A percentile compares a stretch with the other conserved stretches of the same genome.
phyloP scores from a whole-genome alignment of 2,888 invertebrate species.

The Drosophila nr. perissopoda region DNA sequence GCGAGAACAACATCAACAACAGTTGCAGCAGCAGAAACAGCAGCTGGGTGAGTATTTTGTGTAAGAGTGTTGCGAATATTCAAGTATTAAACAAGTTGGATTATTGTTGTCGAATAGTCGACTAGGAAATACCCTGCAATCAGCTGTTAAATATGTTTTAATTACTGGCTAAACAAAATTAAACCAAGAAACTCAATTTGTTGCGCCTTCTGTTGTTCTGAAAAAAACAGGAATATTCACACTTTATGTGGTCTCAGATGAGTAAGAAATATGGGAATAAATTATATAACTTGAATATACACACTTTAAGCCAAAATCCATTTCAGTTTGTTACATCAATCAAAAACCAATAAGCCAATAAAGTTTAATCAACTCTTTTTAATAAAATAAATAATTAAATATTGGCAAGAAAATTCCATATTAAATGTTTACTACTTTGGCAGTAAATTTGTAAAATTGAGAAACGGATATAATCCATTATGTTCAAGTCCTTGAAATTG shows the following conservation, averaged over 20 bases:
- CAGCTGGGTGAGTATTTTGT: slow-evolving; percentile 71
- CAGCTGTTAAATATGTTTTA: background rate
- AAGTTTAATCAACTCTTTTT: background rate
- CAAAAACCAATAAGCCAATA: background rate
- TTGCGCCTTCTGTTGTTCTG: too few species aligned
- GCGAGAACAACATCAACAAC: slow-evolving; percentile 60
- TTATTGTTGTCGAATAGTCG: background rate
- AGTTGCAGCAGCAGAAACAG: slow-evolving; percentile 65
- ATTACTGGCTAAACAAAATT: background rate
- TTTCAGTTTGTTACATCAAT: background rate
- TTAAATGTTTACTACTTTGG: background rate
- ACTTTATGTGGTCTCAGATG: too few species aligned
- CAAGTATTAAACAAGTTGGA: background rate
- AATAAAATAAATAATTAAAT: background rate
- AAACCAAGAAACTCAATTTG: too few species aligned
- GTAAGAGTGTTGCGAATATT: background rate
- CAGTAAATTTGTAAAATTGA: background rate
- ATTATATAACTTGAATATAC: background rate
- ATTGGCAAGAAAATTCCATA: too few species aligned
- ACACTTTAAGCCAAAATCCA: background rate
- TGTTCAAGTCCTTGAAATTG: background rate
- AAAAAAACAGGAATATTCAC: too few species aligned
- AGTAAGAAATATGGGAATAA: background rate
- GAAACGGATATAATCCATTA: background rate
- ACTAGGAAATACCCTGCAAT: background rate